These are phyloP conservation scores for Melipona bicolor DNA, from an alignment of 2,888 invertebrate genomes.

Conservation along the genomic window DNA sequence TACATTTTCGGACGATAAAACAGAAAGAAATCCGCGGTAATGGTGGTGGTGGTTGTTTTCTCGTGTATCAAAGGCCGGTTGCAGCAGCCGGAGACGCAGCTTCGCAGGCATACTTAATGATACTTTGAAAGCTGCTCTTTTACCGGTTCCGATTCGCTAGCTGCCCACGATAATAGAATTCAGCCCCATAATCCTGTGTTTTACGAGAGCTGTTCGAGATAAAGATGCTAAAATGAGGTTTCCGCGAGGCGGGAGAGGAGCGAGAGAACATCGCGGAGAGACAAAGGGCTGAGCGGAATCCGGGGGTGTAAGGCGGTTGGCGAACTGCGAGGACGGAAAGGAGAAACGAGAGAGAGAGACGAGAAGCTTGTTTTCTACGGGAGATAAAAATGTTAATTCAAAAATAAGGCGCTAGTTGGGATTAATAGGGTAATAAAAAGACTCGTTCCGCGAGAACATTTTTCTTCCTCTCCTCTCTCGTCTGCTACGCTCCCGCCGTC, in stretches of 20 bases:
- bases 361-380: constrained; percentile 78
- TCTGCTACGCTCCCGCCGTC: constrained; percentile 63
- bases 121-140: constrained; percentile 76
- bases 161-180: constrained; percentile 79
- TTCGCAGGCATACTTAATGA: constrained; percentile 72
- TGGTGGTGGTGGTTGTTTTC: constrained; percentile 2
- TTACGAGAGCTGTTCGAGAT: constrained; percentile 75
- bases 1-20: constrained; percentile 51
- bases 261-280: constrained; percentile 54
- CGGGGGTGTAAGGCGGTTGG: not conserved
- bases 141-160: constrained; percentile 76
- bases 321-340: constrained; percentile 13
- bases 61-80: constrained; percentile 34
- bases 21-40: constrained; percentile 30
- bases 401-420: constrained; percentile 82
- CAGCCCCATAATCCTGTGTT: constrained; percentile 80
- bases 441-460: constrained; percentile 73
- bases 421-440: constrained; percentile 83
- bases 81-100: constrained; percentile 35
- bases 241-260: constrained; percentile 13
- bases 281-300: constrained; percentile 58
- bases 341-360: constrained; percentile 43
- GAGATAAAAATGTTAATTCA: constrained; percentile 83
- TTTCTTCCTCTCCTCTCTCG: constrained; percentile 71
- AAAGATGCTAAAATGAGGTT: constrained; percentile 66